Evolutionary conservation across 2,113 vertebrate genomes (phyloP).

Genomic region (Tichodroma muraria): DNA sequence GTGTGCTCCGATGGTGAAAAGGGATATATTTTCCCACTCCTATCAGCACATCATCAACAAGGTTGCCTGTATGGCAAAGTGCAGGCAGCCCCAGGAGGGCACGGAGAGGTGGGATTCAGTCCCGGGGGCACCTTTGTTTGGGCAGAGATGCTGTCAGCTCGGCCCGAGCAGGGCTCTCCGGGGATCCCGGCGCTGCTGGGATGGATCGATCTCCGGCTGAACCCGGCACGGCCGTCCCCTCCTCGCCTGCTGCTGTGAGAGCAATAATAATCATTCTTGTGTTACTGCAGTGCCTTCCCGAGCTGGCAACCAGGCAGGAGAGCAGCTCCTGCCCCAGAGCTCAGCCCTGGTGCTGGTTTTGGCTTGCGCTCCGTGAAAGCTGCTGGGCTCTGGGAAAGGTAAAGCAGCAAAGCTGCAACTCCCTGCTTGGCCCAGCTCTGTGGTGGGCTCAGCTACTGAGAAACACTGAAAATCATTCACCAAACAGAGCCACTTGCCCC

Average conservation of each 20-base stretch:
- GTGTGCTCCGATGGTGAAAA: neutral
- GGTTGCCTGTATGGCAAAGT: neutral
- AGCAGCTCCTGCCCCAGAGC: neutral
- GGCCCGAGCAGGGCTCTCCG: neutral
- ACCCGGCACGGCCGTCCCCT: neutral
- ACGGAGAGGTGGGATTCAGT: neutral
- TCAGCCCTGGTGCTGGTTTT: neutral
- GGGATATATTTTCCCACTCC: neutral
- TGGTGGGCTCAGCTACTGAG: neutral
- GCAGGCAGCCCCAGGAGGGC: neutral
- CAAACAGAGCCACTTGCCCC: neutral
- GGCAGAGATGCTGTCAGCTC: neutral
- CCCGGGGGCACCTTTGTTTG: neutral
- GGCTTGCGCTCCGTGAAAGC: fast-evolving
- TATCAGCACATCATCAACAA: neutral
- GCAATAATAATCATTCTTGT: neutral
- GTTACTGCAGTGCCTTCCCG: neutral
- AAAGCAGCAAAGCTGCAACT: neutral
- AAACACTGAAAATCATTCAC: neutral
- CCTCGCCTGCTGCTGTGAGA: neutral
- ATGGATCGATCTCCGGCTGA: neutral
- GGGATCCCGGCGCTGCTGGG: neutral
- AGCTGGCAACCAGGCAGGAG: neutral
- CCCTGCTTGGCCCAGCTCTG: neutral
- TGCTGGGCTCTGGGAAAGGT: neutral